These are phyloP conservation scores for Caradrina kadenii DNA, from an alignment of 2,888 invertebrate genomes.

Conservation along the genomic window DNA sequence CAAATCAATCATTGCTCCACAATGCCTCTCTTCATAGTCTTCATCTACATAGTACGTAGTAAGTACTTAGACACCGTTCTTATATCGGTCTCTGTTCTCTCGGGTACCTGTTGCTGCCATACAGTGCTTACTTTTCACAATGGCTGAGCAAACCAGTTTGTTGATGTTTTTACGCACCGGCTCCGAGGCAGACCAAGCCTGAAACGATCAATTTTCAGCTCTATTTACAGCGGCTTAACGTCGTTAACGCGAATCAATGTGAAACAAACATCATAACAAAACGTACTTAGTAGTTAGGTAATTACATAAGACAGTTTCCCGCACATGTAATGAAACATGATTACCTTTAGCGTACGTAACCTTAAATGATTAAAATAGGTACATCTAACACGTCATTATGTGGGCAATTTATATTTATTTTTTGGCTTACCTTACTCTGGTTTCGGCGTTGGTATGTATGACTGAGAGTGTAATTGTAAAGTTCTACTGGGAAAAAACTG, in stretches of 20 bases:
- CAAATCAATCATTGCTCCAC: conserved; percentile 41
- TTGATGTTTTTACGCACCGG: conserved; percentile 70
- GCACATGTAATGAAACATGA: conserved; percentile 53
- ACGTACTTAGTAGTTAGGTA: conserved; percentile 23
- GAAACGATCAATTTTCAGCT: conserved; percentile 56
- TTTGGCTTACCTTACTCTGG: conserved; percentile 5
- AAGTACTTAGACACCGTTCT: conserved; percentile 24
- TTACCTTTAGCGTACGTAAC: conserved; percentile 35
- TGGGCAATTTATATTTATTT: conserved; percentile 23
- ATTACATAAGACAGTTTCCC: conserved; percentile 53
- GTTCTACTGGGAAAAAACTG: conserved; percentile 6
- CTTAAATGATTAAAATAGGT: conserved; percentile 14
- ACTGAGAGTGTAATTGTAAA: conserved; percentile 13
- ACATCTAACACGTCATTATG: conserved; percentile 19
- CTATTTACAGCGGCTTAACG: conserved; percentile 45
- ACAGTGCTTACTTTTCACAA: conserved; percentile 68
- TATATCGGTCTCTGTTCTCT: conserved; percentile 37
- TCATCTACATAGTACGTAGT: conserved; percentile 30
- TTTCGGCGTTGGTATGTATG: no score
- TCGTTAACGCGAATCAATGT: conserved; percentile 21
- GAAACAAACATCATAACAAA: conserved; percentile 43
- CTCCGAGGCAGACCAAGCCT: conserved; percentile 29
- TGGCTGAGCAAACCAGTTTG: conserved; percentile 77
- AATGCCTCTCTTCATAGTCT: conserved; percentile 34
- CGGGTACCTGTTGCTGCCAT: conserved; percentile 58